These are phyloP conservation scores for Lagorchestes hirsutus DNA, from an alignment of 2,797 vertebrate genomes.

Conservation along the genomic window DNA sequence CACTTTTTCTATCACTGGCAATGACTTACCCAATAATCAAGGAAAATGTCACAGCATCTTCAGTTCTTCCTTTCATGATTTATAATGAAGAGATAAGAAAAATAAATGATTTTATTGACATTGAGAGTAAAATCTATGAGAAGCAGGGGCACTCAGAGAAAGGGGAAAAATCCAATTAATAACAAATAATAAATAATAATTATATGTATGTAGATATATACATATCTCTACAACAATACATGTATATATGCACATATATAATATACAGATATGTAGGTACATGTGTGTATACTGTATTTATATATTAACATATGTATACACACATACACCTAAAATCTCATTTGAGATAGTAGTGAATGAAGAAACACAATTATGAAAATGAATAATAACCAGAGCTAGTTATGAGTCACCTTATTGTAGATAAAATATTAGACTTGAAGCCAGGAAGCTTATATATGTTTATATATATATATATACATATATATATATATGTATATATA, in stretches of 20 bases:
- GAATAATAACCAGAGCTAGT: not conserved
- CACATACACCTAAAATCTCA: not conserved
- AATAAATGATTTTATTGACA: not conserved
- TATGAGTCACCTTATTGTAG: not conserved
- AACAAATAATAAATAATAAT: not conserved
- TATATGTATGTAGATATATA: not conserved
- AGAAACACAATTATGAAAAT: not conserved
- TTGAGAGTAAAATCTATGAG: not conserved
- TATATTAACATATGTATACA: not conserved
- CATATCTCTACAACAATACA: not conserved
- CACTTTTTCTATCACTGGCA: not conserved
- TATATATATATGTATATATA: too few species aligned
- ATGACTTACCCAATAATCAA: conserved; percentile 2
- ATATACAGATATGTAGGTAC: too few species aligned
- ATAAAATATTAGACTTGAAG: not conserved
- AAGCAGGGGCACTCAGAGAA: not conserved
- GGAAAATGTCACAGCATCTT: not conserved
- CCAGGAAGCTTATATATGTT: not conserved
- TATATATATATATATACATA: too few species aligned
- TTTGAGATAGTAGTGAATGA: not conserved
- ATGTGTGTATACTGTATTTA: not conserved
- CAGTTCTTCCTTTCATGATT: not conserved
- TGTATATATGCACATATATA: not conserved
- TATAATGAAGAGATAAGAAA: not conserved
- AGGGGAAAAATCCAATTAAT: not conserved